Percentiles rank a stretch among this genome's conserved stretches.
Evolutionary conservation across 2,888 invertebrate genomes (phyloP).

Genomic region (Cheilosia vulpina): DNA sequence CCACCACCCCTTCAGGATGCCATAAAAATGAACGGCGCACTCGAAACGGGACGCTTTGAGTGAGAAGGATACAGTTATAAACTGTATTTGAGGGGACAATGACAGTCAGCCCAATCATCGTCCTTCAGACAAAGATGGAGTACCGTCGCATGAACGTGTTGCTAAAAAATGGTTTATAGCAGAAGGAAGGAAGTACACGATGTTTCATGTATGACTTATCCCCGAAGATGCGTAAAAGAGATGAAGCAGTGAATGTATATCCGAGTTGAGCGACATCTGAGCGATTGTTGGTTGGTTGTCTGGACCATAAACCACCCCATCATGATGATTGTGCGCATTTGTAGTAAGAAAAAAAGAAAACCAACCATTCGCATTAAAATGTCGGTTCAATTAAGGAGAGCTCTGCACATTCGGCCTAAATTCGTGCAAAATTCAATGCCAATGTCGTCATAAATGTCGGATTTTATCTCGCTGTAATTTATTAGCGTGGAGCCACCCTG

Average conservation of each 20-base stretch:
- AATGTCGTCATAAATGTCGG: conserved; percentile 78
- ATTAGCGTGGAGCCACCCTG: conserved; percentile 45
- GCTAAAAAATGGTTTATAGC: conserved; percentile 16
- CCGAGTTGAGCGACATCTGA: conserved; percentile 49
- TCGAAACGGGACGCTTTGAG: conserved; percentile 58
- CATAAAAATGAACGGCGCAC: conserved; percentile 71
- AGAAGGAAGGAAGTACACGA: conserved; percentile 13
- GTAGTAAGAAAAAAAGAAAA: not conserved
- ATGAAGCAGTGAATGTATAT: conserved; percentile 15
- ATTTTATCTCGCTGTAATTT: conserved; percentile 77
- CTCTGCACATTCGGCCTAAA: conserved; percentile 50
- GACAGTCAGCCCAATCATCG: conserved; percentile 71
- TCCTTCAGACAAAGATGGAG: conserved; percentile 55
- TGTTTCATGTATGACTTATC: not conserved
- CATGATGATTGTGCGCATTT: conserved; percentile 69
- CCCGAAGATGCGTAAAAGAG: conserved; percentile 48
- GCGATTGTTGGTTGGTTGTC: conserved; percentile 67
- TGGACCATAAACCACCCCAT: conserved; percentile 16
- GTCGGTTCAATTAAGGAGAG: not conserved
- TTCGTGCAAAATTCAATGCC: conserved; percentile 77
- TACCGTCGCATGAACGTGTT: conserved; percentile 49
- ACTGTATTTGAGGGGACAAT: conserved; percentile 12
- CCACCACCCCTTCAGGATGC: conserved; percentile 74
- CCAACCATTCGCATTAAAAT: conserved; percentile 4
- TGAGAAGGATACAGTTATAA: conserved; percentile 51